Evolutionary conservation across 2,888 invertebrate species (phyloP), one percentile per base, ranked within the genome.

Genomic region (Oscheius sp.): DNA sequence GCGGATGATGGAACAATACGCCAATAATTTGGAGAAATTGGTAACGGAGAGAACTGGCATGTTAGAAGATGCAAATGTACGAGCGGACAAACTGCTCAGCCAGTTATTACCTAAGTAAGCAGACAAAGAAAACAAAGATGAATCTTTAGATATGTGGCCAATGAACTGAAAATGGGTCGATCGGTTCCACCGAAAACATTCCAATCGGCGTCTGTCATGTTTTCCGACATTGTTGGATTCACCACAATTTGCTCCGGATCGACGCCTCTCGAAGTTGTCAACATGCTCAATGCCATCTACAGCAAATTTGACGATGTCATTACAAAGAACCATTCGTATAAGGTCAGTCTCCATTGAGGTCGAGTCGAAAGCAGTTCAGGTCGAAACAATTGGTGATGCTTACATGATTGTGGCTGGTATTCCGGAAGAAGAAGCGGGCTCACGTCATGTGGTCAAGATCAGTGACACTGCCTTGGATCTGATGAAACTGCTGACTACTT

Each of bases 11-110:
- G 82, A 82, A 58, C 78, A 86, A 69, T 88, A 88, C 58, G 88
- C 88, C 13, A 88, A 88, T 49, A 88, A 88, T 75, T 76, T 88
- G 52, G 88, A 88, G 76, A 88, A 88, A 53, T 27, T 88, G 12
- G 88, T 88, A 3, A 73, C 85, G 21, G 88, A 88, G 52, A 68
- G 88, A 66, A 88, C 88, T 7, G 85, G 86, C 72, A 85, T 88
- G 86, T 74, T 88, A 55, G 88, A 88, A 58, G 88, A 88, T 46
- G 88, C 88, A 1, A 88, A 87, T 66, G 74, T 79, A 0, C 71
- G 83, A 55, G 88, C 87, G 1, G 87, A 88, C 43, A 81, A 84
- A 63, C 77, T 87, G 1, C 79, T 87, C n/a, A 75, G 81, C 35
- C 87, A 88, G 71, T 75, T 87, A 16, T 73, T 87, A 7, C 87